Evolutionary conservation across 2,888 invertebrate genomes (phyloP), one percentile per base, ranked within the genome.

Genomic region (Doris montereyensis): DNA sequence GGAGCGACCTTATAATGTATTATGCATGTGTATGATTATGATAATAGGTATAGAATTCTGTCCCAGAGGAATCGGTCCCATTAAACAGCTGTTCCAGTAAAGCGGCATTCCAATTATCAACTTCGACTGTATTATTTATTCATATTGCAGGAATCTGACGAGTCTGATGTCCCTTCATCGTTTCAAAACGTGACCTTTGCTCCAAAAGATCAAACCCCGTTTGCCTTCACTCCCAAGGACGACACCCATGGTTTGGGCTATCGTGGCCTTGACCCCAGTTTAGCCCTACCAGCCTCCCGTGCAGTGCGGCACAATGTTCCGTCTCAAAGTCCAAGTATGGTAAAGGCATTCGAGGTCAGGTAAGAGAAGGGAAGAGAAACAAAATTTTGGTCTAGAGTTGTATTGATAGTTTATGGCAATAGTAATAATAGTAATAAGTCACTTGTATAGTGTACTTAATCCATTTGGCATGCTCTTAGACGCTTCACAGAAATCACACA

Each of bases 141-240:
- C 72, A 72, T 28, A 65, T 77, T 52, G 1, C 71, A 82, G 82
- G 78, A 68, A 21, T 78, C 78, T 34, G 73, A 65, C 35, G 86
- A 68, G 75, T 90, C 58, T 88, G 88, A 30, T 90, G 87, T 86
- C 87, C 90, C 52, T 88, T 89, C n/a, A 86, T 86, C 78, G 95
- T 95, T 85, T 93, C 95, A 0, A 83, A 84, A 86, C 67, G 79
- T 90, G 35, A 89, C 88, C 34, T 90, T 88, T 86, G 89, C 90
- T 24, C 90, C 90, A 3, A 87, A 87, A 78, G 95, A 95, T 85
- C 93, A 95, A 0, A 84, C 84, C 34, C 89, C 89, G 17, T 95
- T 95, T 86, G 92, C 95, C 26, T 93, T 94, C 76, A 92, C 93
- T 35, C 94, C 95, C 52, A 98, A 98, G 92, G 94, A 93, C 83